Conservation (phyloP, 2,888 invertebrate genomes). For the Molanna angustata region DNA sequence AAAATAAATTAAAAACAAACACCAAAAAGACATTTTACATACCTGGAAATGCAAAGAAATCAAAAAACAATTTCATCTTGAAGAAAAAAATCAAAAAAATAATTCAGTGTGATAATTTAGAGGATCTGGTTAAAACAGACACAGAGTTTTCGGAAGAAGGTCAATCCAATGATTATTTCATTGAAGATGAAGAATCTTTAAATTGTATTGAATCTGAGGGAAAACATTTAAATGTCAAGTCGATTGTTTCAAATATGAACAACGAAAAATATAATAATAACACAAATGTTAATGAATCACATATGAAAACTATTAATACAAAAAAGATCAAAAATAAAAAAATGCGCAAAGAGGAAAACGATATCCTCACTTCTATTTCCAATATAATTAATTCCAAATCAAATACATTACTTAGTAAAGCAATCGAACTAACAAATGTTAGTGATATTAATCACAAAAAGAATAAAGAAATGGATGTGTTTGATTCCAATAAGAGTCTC, state of each 20-base stretch:
- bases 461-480: slow-evolving; percentile 1
- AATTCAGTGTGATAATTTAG: neutral
- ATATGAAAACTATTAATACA: neutral
- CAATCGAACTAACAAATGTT: neutral
- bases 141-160: neutral
- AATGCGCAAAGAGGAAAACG: slow-evolving; percentile 9
- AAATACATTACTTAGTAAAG: slow-evolving; percentile 4
- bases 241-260: neutral
- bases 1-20: no score
- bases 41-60: no score
- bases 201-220: neutral
- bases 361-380: slow-evolving; percentile 21
- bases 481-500: slow-evolving; percentile 15
- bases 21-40: no score
- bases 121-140: neutral
- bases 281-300: neutral
- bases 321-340: neutral
- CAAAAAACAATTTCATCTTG: no score
- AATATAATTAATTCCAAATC: slow-evolving; percentile 15
- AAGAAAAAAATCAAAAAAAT: neutral
- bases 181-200: neutral
- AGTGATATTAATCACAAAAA: neutral
- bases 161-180: neutral
- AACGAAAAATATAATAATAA: neutral
- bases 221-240: neutral